phyloP scores from a whole-genome alignment of 2,888 invertebrate genomes.

The Crossocerus cetratus region DNA sequence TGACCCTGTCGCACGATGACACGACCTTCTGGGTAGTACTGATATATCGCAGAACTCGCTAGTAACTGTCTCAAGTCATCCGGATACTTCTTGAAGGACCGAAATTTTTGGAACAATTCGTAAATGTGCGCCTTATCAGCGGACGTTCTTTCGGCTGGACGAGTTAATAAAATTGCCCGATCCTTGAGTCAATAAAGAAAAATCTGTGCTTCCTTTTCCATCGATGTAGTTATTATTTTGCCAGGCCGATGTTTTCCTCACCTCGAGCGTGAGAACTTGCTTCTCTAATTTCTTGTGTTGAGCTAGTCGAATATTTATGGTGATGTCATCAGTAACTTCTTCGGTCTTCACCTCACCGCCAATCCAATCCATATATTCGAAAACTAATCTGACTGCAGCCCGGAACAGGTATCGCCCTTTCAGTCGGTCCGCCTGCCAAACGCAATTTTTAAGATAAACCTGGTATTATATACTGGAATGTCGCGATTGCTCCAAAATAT shows the following conservation, averaged over 20 bases:
- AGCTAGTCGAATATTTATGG: constrained; percentile 51
- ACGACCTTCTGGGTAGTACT: constrained; percentile 80
- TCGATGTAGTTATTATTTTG: background rate
- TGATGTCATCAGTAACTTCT: constrained; percentile 57
- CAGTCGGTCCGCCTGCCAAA: constrained; percentile 46
- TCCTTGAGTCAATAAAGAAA: constrained; percentile 57
- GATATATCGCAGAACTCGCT: constrained; percentile 81
- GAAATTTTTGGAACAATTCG: constrained; percentile 59
- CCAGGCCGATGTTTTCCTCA: constrained; percentile 16
- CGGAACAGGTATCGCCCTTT: constrained; percentile 66
- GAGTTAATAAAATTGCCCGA: constrained; percentile 63
- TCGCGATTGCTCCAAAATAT: background rate
- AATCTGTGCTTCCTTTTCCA: background rate
- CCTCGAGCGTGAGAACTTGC: constrained; percentile 58
- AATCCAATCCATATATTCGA: constrained; percentile 68
- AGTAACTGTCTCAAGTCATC: constrained; percentile 81
- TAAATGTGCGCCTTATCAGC: constrained; percentile 56
- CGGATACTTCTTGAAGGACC: constrained; percentile 62
- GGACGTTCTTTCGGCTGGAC: constrained; percentile 49
- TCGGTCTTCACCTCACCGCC: constrained; percentile 45
- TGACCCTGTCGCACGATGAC: constrained; percentile 82
- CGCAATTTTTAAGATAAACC: background rate
- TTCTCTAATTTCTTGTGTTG: constrained; percentile 56
- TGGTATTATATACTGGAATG: background rate
- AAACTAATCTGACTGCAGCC: constrained; percentile 60